Evolutionary conservation across 2,113 vertebrate species (phyloP).

Genomic region (Corythaeola cristata): DNA sequence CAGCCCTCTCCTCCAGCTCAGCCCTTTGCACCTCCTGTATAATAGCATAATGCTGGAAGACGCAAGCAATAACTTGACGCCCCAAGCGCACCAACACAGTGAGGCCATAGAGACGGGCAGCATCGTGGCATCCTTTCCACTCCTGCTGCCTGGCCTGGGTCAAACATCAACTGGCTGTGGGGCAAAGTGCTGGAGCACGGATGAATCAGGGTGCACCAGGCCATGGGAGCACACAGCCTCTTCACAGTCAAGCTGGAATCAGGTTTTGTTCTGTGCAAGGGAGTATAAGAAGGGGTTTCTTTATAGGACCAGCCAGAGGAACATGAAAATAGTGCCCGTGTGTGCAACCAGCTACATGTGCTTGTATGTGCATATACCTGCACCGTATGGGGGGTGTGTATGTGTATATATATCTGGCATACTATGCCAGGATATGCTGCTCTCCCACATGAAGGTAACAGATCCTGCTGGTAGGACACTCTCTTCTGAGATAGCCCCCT

Average conservation of each 20-base stretch:
- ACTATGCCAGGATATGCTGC: not conserved
- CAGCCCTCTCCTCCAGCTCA: not conserved
- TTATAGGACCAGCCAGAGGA: not conserved
- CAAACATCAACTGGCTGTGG: not conserved
- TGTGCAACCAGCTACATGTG: not conserved
- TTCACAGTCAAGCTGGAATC: not conserved
- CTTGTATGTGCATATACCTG: not conserved
- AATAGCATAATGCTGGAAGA: not conserved
- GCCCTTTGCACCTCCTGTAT: not conserved
- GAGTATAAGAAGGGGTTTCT: not conserved
- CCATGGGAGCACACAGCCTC: not conserved
- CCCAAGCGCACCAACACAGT: rapidly evolving
- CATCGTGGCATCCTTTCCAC: rapidly evolving
- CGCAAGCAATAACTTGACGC: rapidly evolving
- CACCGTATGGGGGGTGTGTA: too few relatives aligned
- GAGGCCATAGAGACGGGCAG: not conserved
- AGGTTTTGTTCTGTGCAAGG: not conserved
- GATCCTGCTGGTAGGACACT: not conserved
- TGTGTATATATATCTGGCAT: too few relatives aligned
- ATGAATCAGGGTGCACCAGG: not conserved
- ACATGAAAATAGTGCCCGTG: rapidly evolving
- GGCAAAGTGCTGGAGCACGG: rapidly evolving
- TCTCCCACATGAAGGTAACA: rapidly evolving
- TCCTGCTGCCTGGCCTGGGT: rapidly evolving
- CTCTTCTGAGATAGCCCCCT: not conserved